Conservation (phyloP, 2,113 vertebrate genomes). For the Gobio gobio region DNA sequence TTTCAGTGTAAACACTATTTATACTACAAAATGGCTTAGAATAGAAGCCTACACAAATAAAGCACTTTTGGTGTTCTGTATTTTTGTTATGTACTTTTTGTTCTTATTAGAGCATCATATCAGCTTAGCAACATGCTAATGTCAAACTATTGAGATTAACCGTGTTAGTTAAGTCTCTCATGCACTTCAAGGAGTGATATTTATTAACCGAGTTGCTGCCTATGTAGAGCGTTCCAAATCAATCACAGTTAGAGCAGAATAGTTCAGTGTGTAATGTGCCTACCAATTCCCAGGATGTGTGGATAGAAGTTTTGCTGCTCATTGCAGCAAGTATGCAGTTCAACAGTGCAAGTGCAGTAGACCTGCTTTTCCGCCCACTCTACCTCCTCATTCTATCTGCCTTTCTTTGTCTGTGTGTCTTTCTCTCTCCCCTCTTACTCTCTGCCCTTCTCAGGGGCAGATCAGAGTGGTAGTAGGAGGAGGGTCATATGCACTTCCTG, state of each 20-base stretch:
- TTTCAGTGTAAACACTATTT: too few relatives aligned
- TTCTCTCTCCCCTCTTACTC: slow-evolving; percentile 27
- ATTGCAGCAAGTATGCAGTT: slow-evolving; percentile 22
- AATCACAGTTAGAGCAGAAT: background rate
- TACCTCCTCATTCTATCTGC: slow-evolving; percentile 20
- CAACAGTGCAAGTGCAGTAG: slow-evolving; percentile 32
- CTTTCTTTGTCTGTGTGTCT: slow-evolving; percentile 28
- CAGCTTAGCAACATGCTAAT: background rate
- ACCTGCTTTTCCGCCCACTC: slow-evolving; percentile 43
- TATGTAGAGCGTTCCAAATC: background rate
- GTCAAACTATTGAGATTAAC: background rate
- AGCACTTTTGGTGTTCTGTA: background rate
- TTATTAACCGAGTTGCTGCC: background rate
- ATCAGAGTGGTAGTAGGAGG: slow-evolving; percentile 51
- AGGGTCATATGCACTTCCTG: slow-evolving; percentile 65
- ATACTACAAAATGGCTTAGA: too few relatives aligned
- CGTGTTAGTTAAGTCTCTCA: background rate
- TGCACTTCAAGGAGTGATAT: background rate
- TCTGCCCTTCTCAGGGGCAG: slow-evolving; percentile 49
- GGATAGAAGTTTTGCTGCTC: slow-evolving; percentile 22
- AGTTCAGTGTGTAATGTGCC: background rate
- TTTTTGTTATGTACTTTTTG: background rate
- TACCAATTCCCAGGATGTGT: slow-evolving; percentile 4
- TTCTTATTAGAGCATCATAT: background rate
- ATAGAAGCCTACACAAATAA: too few relatives aligned